Evolutionary conservation across 1,140 invertebrate genomes (phyloP).

Genomic region (Aphelenchoides fujianensis): DNA sequence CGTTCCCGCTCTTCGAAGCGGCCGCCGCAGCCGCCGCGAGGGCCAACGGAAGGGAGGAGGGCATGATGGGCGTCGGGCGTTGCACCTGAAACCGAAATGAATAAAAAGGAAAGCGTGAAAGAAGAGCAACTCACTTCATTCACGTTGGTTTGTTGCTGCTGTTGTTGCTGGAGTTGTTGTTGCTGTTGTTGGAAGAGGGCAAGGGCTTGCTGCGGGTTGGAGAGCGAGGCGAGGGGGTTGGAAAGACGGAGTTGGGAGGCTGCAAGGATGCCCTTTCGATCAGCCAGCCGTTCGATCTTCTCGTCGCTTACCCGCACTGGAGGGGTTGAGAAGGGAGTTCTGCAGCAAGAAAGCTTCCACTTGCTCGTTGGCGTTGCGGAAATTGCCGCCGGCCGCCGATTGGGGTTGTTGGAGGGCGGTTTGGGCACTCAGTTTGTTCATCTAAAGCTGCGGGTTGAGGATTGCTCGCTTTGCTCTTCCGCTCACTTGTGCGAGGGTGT

Average conservation of each 20-base stretch:
- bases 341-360: conserved; percentile 18
- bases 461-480: not conserved
- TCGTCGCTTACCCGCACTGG: not conserved
- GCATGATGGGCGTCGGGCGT: conserved; percentile 6
- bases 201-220: not conserved
- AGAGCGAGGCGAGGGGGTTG: not conserved
- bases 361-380: conserved; percentile 7
- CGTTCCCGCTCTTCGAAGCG: not conserved
- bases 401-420: not conserved
- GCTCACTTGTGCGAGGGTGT: conserved; percentile 5
- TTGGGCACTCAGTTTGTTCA: conserved; percentile 14
- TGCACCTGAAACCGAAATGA: not conserved
- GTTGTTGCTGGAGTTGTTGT: too few relatives aligned
- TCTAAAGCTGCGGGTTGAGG: too few relatives aligned
- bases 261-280: not conserved
- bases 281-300: not conserved
- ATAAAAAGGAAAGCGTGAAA: too few relatives aligned
- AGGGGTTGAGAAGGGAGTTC: conserved; percentile 9
- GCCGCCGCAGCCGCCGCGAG: too few relatives aligned
- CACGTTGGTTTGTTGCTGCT: not conserved
- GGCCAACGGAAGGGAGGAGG: not conserved
- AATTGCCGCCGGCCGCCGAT: not conserved
- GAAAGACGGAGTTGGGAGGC: not conserved
- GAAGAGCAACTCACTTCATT: conserved; percentile 2
- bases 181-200: not conserved